A percentile compares a stretch with the other conserved stretches of the same genome.
These are phyloP conservation scores for Mesembrinibis cayennensis DNA, from an alignment of 2,113 vertebrate species.

Conservation along the genomic window DNA sequence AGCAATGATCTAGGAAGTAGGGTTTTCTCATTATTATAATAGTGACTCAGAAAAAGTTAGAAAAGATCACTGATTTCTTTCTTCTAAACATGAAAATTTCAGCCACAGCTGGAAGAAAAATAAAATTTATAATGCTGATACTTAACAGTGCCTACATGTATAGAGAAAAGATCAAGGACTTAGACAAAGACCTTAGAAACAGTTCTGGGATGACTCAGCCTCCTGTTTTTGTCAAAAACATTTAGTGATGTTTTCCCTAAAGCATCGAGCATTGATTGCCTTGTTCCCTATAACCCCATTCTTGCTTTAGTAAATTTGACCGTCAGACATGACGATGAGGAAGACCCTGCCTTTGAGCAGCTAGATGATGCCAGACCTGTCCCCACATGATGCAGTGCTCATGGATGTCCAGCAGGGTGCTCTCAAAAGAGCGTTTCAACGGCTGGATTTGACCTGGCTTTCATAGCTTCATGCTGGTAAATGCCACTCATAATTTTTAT, in stretches of 20 bases:
- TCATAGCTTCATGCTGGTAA: neutral
- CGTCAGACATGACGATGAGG: neutral
- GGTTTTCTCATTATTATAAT: neutral
- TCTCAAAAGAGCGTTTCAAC: neutral
- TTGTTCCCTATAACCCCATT: neutral
- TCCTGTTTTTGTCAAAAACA: neutral
- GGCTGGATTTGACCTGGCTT: neutral
- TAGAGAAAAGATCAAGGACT: neutral
- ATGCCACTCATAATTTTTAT: neutral
- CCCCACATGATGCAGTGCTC: fast-evolving
- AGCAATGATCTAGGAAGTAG: neutral
- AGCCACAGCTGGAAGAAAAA: neutral
- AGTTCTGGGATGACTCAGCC: neutral
- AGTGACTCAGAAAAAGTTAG: neutral
- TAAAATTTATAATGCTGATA: neutral
- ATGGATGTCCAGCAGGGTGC: fast-evolving
- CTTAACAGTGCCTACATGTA: neutral
- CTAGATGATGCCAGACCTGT: neutral
- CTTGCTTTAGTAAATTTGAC: neutral
- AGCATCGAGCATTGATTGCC: neutral
- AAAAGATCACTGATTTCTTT: neutral
- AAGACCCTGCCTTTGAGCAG: neutral
- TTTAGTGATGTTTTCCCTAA: neutral
- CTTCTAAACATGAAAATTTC: neutral
- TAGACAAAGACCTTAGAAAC: neutral